Conservation (phyloP, 2,888 invertebrate genomes). For the Apocheima hispidaria region DNA sequence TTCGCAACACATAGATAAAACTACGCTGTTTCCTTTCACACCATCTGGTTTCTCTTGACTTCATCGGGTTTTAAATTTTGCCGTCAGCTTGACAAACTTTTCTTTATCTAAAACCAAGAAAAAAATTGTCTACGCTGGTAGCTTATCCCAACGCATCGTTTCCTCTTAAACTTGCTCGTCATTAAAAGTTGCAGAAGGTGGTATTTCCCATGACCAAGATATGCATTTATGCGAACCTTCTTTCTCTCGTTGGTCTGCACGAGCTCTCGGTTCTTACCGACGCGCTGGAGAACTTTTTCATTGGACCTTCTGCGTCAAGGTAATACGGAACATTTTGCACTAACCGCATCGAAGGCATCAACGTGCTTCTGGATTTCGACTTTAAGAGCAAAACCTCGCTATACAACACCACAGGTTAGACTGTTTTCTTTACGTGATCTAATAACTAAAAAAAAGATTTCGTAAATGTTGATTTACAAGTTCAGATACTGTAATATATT, state of each 20-base stretch:
- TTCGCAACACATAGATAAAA: no score
- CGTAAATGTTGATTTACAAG: background rate
- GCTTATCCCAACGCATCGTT: background rate
- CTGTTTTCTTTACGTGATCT: no score
- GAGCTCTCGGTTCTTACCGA: background rate
- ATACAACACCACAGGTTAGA: no score
- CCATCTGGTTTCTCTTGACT: no score
- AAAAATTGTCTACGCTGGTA: no score
- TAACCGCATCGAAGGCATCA: background rate
- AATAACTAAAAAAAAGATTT: background rate
- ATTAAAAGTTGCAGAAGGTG: background rate
- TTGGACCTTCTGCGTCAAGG: background rate
- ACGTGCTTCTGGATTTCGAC: no score
- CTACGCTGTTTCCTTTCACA: no score
- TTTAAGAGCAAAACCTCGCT: no score
- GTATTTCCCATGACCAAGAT: background rate
- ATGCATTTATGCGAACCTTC: background rate
- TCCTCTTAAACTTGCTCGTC: background rate
- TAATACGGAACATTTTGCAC: background rate
- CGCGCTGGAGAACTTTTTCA: background rate
- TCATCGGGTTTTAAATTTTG: no score
- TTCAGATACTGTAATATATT: conserved; percentile 8
- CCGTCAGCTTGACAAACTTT: no score
- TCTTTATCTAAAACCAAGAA: no score
- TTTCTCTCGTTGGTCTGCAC: background rate